Percentiles rank a stretch among this genome's conserved stretches.
Evolutionary conservation across 2,888 invertebrate genomes (phyloP).

Genomic region (Alsophila aescularia): DNA sequence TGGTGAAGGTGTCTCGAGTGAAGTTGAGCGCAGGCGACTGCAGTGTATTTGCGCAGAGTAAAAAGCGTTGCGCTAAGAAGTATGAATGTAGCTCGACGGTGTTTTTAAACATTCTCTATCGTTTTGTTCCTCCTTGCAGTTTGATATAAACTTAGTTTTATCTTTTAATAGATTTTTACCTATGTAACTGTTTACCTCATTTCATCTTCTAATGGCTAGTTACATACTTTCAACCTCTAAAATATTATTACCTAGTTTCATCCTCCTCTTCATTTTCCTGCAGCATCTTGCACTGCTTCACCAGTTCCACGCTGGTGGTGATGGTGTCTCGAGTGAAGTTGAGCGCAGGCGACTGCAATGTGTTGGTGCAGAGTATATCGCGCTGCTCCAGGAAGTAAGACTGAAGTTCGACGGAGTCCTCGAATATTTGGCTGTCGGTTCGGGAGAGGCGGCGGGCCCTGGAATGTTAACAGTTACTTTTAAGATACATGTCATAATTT

Average conservation of each 20-base stretch:
- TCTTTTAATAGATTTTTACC: too few species aligned
- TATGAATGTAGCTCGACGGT: slow-evolving; percentile 96
- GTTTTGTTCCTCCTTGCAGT: too few species aligned
- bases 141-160: too few species aligned
- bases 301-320: slow-evolving; percentile 88
- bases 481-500: too few species aligned
- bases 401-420: slow-evolving; percentile 97
- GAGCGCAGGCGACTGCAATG: slow-evolving; percentile 94
- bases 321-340: slow-evolving; percentile 91
- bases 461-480: slow-evolving; percentile 1
- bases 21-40: slow-evolving; percentile 95
- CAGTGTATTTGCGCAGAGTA: slow-evolving; percentile 91
- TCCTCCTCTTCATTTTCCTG: slow-evolving; percentile 93
- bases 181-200: too few species aligned
- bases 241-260: slow-evolving; percentile 68
- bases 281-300: slow-evolving; percentile 89
- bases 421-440: slow-evolving; percentile 97
- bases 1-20: slow-evolving; percentile 89
- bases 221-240: background rate
- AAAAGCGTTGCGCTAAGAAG: slow-evolving; percentile 90
- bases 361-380: slow-evolving; percentile 89
- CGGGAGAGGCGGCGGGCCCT: slow-evolving; percentile 94
- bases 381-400: slow-evolving; percentile 93
- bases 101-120: slow-evolving; percentile 98
- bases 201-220: too few species aligned